Base-by-base conservation (phyloP, 35 echinoderm and acorn worm species). In the Chiridota heheva region DNA sequence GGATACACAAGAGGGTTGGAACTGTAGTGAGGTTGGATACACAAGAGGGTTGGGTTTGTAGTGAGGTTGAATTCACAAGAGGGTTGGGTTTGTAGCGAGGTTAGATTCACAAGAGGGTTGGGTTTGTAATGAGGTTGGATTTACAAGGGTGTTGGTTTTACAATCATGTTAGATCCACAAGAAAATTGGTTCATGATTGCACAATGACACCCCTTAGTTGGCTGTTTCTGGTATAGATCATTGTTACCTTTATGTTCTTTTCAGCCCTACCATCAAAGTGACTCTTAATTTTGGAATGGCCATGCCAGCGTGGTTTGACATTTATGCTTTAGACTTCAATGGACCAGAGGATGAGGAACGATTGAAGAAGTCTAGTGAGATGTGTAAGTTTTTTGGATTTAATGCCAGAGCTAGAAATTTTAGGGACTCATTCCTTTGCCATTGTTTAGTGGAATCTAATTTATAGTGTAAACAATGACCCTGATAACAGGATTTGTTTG, bases 231-330 rank as follows among this genome's bases (percentile, higher is more conserved):
- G 39, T 29, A 29, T 2, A 35, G 33, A 65, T 3, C n/a, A 35
- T 65, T 16, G 7, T 65, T 65, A 35, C 24, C 22, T 36, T 51
- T 13, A 5, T 62, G 44, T 41, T 20, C 16, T 13, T 57, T 67
- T 7, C 78, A 94, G 91, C 7, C 70, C 78, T 58, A 61, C 32
- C 62, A 83, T 79, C 31, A 53, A 48, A 40, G 91, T 96, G 22
- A 81, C 86, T 16, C 69, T 96, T 7, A 96, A 96, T 61, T 30
- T 49, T 17, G 90, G 90, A 3, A 85, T 90, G 42, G 17, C 6
- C 18, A 96, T 96, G 91, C 91, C 91, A 5, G 77, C 91, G 3
- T 96, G 91, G 91, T 96, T 96, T 86, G 91, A 96, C 39, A 96
- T 96, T 57, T 28, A 7, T 12, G 61, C 70, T 5, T 56, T 96